Evolutionary conservation across 2,113 vertebrate genomes (phyloP), one percentile per base, ranked within the genome.

Genomic region (Pseudopipra pipra): DNA sequence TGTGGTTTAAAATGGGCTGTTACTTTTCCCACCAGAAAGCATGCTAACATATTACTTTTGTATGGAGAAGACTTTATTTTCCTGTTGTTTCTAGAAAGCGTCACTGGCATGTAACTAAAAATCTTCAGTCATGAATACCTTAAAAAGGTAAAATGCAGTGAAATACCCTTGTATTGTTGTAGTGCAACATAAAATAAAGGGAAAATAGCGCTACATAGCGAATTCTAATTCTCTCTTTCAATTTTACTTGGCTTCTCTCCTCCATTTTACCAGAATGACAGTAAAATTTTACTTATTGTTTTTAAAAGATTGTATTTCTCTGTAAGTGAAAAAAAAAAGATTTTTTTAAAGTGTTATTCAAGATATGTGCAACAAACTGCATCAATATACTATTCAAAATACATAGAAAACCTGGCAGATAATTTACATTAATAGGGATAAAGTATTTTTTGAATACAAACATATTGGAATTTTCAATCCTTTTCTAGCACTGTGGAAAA

Each of bases 11-110:
- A 84, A 95, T 74, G 70, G 89, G 37, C 66, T 80, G 66, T 87
- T 80, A 52, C 27, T 86, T 93, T 96, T 96, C 95, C 68, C 89
- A 63, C 54, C 37, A 65, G 41, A 97, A 97, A 95, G 68, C 92
- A 82, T 87, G 77, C 90, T 95, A 85, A 97, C 89, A 72, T 96
- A 62, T 27, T 83, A 76, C 58, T 92, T 85, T 87, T 91, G 88
- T 84, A 89, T 91, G 86, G 72, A 97, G 89, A 97, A 97, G 3
- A 82, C 80, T 89, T 71, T 70, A 76, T 52, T 87, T 92, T 90
- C 83, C 12, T 23, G 80, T 68, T 94, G 82, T 94, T 59, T 46
- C 94, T 87, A n/a, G 44, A 90, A 94, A 95, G 18, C 23, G 65
- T 51, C 30, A 49, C 35, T 90, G 68, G 51, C 62, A 87, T 80